These are phyloP conservation scores for Heliocidaris erythrogramma DNA, from an alignment of 35 echinoderm and acorn worm species.

Conservation along the genomic window DNA sequence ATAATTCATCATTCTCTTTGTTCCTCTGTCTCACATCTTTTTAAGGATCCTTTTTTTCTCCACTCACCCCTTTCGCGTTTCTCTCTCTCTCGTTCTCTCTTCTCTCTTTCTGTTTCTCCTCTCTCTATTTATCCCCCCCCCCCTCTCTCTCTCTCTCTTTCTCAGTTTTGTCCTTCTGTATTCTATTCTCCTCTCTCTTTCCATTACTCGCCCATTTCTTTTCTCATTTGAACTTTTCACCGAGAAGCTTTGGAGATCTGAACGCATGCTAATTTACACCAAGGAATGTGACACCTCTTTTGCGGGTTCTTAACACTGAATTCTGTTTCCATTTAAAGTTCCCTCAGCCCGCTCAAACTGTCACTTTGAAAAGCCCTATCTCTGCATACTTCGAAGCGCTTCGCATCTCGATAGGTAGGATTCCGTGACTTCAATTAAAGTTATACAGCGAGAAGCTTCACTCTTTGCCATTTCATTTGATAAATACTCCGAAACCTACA, in stretches of 20 bases:
- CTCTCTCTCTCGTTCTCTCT: not conserved
- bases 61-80: no score
- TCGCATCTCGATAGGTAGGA: not conserved
- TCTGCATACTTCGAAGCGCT: not conserved
- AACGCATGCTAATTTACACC: not conserved
- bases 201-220: not conserved
- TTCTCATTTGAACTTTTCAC: not conserved
- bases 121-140: not conserved
- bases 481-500: no score
- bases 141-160: not conserved
- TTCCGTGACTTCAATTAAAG: not conserved
- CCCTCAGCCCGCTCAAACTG: not conserved
- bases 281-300: not conserved
- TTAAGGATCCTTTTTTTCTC: no score
- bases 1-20: no score
- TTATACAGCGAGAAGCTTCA: not conserved
- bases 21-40: not conserved
- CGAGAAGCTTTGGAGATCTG: not conserved
- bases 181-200: not conserved
- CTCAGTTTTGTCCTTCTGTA: no score
- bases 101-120: not conserved
- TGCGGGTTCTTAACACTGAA: not conserved
- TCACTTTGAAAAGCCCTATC: not conserved
- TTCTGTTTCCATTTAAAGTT: not conserved
- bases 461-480: not conserved